Conservation (phyloP, 2,113 vertebrate species). For the Ceyx melanurus region DNA sequence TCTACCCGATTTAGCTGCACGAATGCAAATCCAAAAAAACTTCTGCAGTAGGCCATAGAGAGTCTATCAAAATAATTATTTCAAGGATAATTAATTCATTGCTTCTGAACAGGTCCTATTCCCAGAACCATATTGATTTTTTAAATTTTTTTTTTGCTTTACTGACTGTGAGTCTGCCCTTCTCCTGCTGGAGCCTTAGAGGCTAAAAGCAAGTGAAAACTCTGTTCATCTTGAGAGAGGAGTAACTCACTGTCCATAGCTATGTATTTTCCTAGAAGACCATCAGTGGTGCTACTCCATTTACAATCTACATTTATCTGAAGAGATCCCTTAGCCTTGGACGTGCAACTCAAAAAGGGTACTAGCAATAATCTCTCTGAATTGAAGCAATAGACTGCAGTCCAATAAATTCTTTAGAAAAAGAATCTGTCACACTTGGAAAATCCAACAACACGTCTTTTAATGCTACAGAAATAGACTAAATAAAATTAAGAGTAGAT, state of each 20-base stretch:
- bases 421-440: not conserved
- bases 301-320: not conserved
- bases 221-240: not conserved
- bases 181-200: not conserved
- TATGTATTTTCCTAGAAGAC: not conserved
- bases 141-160: not conserved
- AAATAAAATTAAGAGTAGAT: not conserved
- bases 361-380: not conserved
- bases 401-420: not conserved
- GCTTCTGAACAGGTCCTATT: not conserved
- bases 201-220: not conserved
- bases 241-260: not conserved
- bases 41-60: not conserved
- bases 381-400: not conserved
- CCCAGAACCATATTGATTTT: not conserved
- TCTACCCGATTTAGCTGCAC: not conserved
- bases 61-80: conserved; percentile 7
- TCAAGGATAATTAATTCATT: not conserved
- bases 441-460: not conserved
- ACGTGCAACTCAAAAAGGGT: not conserved
- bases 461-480: not conserved
- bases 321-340: not conserved
- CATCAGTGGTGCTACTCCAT: not conserved
- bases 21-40: not conserved
- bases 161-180: not conserved